Evolutionary conservation across 2,888 invertebrate species (phyloP).

Genomic region (Phengaris alcon): DNA sequence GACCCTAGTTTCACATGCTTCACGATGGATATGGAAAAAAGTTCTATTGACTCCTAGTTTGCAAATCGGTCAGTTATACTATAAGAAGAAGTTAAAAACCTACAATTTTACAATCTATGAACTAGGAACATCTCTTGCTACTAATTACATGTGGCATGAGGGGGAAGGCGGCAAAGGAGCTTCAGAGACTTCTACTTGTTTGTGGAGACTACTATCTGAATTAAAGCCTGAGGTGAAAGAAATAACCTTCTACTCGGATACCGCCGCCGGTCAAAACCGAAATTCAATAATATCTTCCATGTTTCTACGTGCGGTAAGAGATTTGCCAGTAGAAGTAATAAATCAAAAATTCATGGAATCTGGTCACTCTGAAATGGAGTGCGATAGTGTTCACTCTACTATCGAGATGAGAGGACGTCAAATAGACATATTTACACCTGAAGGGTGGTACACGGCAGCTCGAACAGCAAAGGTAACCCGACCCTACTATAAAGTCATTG

Average conservation of each 20-base stretch:
- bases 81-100: constrained; percentile 27
- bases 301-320: constrained; percentile 22
- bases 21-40: no score
- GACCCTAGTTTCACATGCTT: no score
- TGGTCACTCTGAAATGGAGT: constrained; percentile 4
- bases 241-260: constrained; percentile 35
- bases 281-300: constrained; percentile 29
- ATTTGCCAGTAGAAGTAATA: constrained; percentile 21
- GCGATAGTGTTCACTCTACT: not conserved
- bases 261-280: constrained; percentile 30
- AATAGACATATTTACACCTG: not conserved
- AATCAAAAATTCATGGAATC: constrained; percentile 16
- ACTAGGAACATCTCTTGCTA: constrained; percentile 22
- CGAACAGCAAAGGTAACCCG: not conserved
- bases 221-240: constrained; percentile 26
- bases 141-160: constrained; percentile 21
- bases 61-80: not conserved
- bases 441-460: not conserved
- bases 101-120: constrained; percentile 31
- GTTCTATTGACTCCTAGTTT: fast-evolving
- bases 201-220: no score
- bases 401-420: not conserved
- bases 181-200: no score
- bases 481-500: not conserved
- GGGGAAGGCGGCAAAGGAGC: constrained; percentile 16